These are phyloP conservation scores for Megaleporinus macrocephalus DNA, from an alignment of 2,113 vertebrate species.

Conservation along the genomic window DNA sequence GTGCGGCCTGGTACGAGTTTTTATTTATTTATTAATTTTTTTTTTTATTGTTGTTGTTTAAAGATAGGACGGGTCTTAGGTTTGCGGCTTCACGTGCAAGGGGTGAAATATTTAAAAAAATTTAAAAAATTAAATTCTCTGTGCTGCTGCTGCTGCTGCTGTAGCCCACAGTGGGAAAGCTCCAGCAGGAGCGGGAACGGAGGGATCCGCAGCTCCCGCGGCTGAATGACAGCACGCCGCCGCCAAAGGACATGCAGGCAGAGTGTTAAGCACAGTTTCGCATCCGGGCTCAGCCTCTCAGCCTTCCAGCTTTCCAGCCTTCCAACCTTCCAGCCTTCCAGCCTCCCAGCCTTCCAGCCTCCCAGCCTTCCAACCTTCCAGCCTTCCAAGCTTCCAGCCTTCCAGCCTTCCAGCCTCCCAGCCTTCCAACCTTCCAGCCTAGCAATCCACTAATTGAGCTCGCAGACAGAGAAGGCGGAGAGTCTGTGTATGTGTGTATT, in stretches of 20 bases:
- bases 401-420: no score
- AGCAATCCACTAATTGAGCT: neutral
- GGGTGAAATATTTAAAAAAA: neutral
- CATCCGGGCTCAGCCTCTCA: neutral
- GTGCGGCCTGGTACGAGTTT: neutral
- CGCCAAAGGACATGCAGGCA: constrained; percentile 58
- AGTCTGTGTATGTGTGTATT: constrained; percentile 21
- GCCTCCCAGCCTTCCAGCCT: no score
- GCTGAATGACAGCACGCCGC: constrained; percentile 55
- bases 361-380: no score
- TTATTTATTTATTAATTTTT: no score
- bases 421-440: neutral
- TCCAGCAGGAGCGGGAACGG: constrained; percentile 73
- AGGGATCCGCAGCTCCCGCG: constrained; percentile 70
- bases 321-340: no score
- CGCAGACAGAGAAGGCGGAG: no score
- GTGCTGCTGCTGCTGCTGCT: neutral
- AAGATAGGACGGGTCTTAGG: neutral
- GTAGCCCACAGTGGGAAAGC: constrained; percentile 64
- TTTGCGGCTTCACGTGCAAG: neutral
- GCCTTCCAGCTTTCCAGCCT: no score
- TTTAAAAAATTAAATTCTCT: no score
- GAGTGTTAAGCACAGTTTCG: constrained; percentile 49
- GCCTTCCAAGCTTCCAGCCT: no score
- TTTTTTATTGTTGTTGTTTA: no score